phyloP scores from a whole-genome alignment of 2,797 vertebrate species.

The Sorex maritimensis region DNA sequence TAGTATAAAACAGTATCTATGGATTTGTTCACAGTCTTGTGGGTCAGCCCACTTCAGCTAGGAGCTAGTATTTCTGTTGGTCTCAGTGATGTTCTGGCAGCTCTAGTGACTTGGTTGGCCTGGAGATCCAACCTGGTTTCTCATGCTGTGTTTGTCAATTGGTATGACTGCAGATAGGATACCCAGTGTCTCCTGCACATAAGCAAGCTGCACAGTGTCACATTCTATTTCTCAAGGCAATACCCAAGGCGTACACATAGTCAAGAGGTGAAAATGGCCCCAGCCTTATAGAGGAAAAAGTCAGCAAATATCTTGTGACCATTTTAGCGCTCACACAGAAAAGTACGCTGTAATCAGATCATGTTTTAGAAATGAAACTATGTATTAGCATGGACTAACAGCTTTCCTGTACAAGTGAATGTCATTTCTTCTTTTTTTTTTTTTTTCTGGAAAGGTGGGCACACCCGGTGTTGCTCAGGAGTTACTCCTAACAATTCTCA shows the following conservation, averaged over 20 bases:
- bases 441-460: too few species aligned
- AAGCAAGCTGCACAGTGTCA: background rate
- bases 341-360: background rate
- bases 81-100: fast-evolving
- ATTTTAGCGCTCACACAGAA: background rate
- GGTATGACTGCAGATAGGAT: background rate
- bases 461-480: too few species aligned
- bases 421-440: background rate
- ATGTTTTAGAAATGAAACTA: background rate
- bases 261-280: background rate
- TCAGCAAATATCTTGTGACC: background rate
- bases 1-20: too few species aligned
- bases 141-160: too few species aligned
- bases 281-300: background rate
- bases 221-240: background rate
- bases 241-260: background rate
- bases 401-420: too few species aligned
- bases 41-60: too few species aligned
- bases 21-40: too few species aligned
- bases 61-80: background rate
- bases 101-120: too few species aligned
- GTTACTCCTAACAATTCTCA: too few species aligned
- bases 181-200: background rate
- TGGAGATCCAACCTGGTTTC: background rate
- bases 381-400: too few species aligned